Evolutionary conservation across 37 sponge, comb jelly and placozoan species (phyloP).

Genomic region (Dysidea cf. avara): DNA sequence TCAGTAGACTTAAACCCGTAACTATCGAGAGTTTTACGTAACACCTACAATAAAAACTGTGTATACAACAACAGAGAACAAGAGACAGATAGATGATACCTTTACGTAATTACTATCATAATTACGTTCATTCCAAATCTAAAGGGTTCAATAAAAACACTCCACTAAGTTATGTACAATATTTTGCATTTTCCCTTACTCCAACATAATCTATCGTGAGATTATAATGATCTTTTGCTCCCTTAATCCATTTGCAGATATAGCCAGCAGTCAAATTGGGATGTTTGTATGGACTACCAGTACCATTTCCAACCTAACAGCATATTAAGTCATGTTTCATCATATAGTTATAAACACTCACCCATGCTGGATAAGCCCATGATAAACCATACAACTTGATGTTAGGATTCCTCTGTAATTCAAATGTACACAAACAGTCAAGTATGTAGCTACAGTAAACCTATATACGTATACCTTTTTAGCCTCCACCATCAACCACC

Average conservation of each 20-base stretch:
- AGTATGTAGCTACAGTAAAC: not conserved
- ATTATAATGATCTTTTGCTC: slow-evolving; percentile 58
- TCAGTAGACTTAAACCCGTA: slow-evolving; percentile 40
- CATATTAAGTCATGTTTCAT: too few relatives aligned
- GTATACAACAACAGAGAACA: slow-evolving; percentile 3
- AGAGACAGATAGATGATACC: slow-evolving; percentile 14
- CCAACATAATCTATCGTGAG: slow-evolving; percentile 77
- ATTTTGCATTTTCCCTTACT: too few relatives aligned
- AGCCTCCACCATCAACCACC: slow-evolving; percentile 87
- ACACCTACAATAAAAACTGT: slow-evolving; percentile 13
- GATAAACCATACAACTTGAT: slow-evolving; percentile 82
- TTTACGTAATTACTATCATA: slow-evolving; percentile 68
- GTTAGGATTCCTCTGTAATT: slow-evolving; percentile 68
- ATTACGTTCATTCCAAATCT: slow-evolving; percentile 84
- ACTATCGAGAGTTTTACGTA: slow-evolving; percentile 52
- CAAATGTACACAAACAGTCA: not conserved
- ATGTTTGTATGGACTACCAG: slow-evolving; percentile 55
- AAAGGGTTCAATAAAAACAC: not conserved
- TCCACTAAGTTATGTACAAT: not conserved
- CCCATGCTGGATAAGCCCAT: slow-evolving; percentile 88
- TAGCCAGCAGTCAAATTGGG: slow-evolving; percentile 72
- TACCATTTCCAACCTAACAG: slow-evolving; percentile 68
- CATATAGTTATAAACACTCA: too few relatives aligned
- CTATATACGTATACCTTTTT: slow-evolving; percentile 71
- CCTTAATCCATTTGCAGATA: slow-evolving; percentile 71